These are phyloP conservation scores for Nyctereutes procyonoides DNA, from an alignment of 2,113 vertebrate genomes.

Conservation along the genomic window DNA sequence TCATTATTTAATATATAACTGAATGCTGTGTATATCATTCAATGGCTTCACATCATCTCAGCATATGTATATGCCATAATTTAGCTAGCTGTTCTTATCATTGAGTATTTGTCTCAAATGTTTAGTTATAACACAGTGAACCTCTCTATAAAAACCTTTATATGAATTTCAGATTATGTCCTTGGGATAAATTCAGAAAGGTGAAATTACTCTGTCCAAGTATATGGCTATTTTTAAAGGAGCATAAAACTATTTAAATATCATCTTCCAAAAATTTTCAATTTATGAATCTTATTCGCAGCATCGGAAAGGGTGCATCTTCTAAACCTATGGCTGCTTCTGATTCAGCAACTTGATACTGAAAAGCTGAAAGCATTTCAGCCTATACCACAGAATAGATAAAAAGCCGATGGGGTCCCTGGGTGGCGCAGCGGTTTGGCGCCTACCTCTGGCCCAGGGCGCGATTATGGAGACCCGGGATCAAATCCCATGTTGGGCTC, in stretches of 20 bases:
- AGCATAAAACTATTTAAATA: conserved; percentile 26
- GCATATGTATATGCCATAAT: not conserved
- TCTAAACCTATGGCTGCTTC: conserved; percentile 34
- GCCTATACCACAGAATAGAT: not conserved
- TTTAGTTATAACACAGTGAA: not conserved
- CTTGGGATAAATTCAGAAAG: conserved; percentile 58
- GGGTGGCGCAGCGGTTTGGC: too few species aligned
- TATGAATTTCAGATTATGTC: conserved; percentile 48
- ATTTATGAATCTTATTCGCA: conserved; percentile 10
- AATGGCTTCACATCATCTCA: not conserved
- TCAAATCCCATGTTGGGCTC: too few species aligned
- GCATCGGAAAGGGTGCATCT: not conserved
- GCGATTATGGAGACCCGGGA: too few species aligned
- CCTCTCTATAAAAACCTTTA: not conserved
- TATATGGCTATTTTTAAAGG: conserved; percentile 39
- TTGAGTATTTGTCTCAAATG: not conserved
- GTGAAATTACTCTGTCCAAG: conserved; percentile 44
- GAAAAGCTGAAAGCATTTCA: conserved; percentile 28
- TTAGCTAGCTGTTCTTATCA: not conserved
- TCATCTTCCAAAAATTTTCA: conserved; percentile 14
- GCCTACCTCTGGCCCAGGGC: too few species aligned
- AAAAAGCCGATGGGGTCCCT: conserved; percentile 44
- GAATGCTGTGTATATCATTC: not conserved
- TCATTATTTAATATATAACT: not conserved
- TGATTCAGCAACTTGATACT: conserved; percentile 28